Evolutionary conservation across 2,888 invertebrate genomes (phyloP).

Genomic region (Cremastinae sp.): DNA sequence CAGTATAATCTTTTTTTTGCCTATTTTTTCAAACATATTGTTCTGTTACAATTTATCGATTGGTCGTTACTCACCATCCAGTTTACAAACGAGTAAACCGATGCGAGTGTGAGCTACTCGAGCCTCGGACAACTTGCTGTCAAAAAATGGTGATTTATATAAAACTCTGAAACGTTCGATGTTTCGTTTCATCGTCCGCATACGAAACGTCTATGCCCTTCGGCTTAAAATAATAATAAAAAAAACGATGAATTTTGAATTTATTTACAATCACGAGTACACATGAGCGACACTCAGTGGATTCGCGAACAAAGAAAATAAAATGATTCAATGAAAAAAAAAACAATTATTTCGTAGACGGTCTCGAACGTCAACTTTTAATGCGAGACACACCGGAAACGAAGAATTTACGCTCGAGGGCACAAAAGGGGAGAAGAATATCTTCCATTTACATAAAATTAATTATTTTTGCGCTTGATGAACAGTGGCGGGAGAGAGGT

Average conservation of each 20-base stretch:
- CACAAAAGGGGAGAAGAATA: slow-evolving; percentile 14
- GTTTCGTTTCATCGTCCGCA: slow-evolving; percentile 18
- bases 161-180: no score
- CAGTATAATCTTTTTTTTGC: slow-evolving; percentile 2
- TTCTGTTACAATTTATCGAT: slow-evolving; percentile 28
- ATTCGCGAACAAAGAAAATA: background rate
- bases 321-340: slow-evolving; percentile 11
- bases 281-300: slow-evolving; percentile 50
- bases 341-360: background rate
- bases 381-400: slow-evolving; percentile 30
- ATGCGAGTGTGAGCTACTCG: background rate
- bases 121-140: slow-evolving; percentile 6
- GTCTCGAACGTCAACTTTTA: slow-evolving; percentile 14
- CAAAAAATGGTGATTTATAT: no score
- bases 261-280: slow-evolving; percentile 70
- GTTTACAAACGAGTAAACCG: slow-evolving; percentile 38
- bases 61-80: slow-evolving; percentile 35
- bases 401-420: slow-evolving; percentile 16
- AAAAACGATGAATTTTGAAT: slow-evolving; percentile 73
- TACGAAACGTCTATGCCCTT: slow-evolving; percentile 39
- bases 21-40: slow-evolving; percentile 7
- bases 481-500: slow-evolving; percentile 42
- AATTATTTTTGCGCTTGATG: slow-evolving; percentile 51
- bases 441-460: slow-evolving; percentile 54
- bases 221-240: slow-evolving; percentile 51